These are phyloP conservation scores for Sinonovacula constricta DNA, from an alignment of 1,140 invertebrate genomes.

Conservation along the genomic window DNA sequence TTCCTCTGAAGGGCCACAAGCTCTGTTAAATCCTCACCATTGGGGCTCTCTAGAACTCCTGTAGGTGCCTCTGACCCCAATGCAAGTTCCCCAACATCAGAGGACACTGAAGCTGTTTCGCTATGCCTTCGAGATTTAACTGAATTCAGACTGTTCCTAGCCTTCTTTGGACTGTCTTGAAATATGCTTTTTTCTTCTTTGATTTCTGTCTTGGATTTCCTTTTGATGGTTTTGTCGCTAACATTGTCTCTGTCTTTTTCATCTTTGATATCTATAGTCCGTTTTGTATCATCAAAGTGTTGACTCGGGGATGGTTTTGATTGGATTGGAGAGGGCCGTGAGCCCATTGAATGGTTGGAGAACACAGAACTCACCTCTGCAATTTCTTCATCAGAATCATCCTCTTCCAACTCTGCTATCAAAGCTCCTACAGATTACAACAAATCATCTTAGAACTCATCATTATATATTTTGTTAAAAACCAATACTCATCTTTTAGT, in stretches of 20 bases:
- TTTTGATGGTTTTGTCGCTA: background rate
- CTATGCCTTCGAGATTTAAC: too few relatives aligned
- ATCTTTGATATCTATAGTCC: background rate
- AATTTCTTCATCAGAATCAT: conserved; percentile 33
- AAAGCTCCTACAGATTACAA: conserved; percentile 28
- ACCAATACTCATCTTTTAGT: too few relatives aligned
- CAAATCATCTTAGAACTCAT: too few relatives aligned
- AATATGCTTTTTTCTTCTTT: background rate
- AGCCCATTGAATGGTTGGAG: conserved; percentile 12
- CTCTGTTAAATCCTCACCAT: conserved; percentile 32
- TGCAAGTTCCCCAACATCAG: background rate
- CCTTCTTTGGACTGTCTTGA: too few relatives aligned
- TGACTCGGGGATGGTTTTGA: background rate
- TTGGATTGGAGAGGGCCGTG: conserved; percentile 10
- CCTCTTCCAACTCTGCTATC: conserved; percentile 18
- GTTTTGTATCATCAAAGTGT: background rate
- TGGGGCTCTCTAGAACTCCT: conserved; percentile 12
- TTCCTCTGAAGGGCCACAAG: conserved; percentile 34
- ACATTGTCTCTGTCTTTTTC: background rate
- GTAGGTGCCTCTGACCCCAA: conserved; percentile 13
- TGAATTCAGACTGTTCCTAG: too few relatives aligned
- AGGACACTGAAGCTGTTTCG: too few relatives aligned
- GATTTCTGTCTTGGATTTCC: background rate
- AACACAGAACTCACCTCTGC: conserved; percentile 7
- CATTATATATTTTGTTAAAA: too few relatives aligned